A percentile compares a stretch with the other conserved stretches of the same genome.
Conservation (phyloP, 2,113 vertebrate genomes). For the Leptobrachium leishanense region DNA sequence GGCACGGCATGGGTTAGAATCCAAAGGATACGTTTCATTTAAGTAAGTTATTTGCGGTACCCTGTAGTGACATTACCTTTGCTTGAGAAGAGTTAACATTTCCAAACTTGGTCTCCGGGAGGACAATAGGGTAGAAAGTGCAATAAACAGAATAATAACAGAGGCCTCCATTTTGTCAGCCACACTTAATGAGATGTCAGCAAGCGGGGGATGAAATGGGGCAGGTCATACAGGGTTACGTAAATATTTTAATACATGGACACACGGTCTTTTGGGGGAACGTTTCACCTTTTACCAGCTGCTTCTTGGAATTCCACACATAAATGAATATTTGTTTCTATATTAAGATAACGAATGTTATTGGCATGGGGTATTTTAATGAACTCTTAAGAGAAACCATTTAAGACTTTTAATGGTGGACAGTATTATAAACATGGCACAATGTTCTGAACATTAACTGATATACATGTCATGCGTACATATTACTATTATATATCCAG, state of each 20-base stretch:
- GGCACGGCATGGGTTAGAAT: too few relatives aligned
- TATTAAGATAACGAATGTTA: conserved; percentile 8
- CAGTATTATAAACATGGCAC: background rate
- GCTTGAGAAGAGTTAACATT: background rate
- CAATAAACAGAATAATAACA: conserved; percentile 43
- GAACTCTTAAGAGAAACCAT: background rate
- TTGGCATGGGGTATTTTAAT: background rate
- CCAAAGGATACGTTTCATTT: too few relatives aligned
- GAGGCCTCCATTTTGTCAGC: conserved; percentile 39
- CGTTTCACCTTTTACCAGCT: conserved; percentile 31
- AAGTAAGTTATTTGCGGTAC: too few relatives aligned
- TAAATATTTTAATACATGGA: conserved; percentile 45
- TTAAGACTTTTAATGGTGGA: background rate
- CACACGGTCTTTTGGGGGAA: conserved; percentile 18
- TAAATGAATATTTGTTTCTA: conserved; percentile 18
- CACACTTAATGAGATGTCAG: conserved; percentile 45
- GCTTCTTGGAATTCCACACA: conserved; percentile 9
- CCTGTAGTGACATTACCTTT: background rate
- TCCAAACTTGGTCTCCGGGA: background rate
- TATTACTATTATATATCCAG: too few relatives aligned
- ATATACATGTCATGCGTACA: too few relatives aligned
- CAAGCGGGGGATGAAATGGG: conserved; percentile 20
- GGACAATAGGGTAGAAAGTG: conserved; percentile 34
- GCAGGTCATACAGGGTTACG: conserved; percentile 32
- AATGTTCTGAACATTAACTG: too few relatives aligned